Conservation (phyloP, 2,797 vertebrate genomes). For the Falco naumanni region DNA sequence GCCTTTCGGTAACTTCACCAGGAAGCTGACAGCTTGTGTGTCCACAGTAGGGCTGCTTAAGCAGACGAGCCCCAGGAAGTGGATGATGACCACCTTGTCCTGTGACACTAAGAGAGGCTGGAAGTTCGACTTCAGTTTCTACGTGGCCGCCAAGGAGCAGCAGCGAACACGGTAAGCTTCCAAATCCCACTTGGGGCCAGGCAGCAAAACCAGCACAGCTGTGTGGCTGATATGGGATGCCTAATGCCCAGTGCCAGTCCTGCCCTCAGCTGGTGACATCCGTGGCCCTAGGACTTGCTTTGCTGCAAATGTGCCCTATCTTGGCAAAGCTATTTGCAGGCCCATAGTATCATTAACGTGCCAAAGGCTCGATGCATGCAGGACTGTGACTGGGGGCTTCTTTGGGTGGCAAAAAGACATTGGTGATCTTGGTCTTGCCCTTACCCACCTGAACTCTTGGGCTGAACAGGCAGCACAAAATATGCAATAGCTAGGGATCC, state of each 20-base stretch:
- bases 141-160: constrained; percentile 86
- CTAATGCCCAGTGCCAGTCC: neutral
- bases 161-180: constrained; percentile 85
- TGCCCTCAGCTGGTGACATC: neutral
- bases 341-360: neutral
- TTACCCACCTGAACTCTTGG: neutral
- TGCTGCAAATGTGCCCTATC: neutral
- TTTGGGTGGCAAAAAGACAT: neutral
- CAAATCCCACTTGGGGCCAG: fast-evolving
- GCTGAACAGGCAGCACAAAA: neutral
- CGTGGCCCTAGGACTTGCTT: neutral
- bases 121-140: constrained; percentile 94
- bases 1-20: constrained; percentile 94
- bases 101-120: constrained; percentile 90
- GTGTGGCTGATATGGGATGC: neutral
- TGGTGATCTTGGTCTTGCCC: neutral
- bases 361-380: neutral
- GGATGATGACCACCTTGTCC: constrained; percentile 92
- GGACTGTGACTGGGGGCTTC: neutral
- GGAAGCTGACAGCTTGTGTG: constrained; percentile 94
- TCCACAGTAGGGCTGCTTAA: constrained; percentile 92
- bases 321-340: neutral
- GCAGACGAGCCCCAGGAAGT: constrained; percentile 86
- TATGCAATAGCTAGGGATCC: neutral
- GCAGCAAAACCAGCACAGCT: neutral